Conservation (phyloP, 2,888 invertebrate species). For the Brachyptera risi region DNA sequence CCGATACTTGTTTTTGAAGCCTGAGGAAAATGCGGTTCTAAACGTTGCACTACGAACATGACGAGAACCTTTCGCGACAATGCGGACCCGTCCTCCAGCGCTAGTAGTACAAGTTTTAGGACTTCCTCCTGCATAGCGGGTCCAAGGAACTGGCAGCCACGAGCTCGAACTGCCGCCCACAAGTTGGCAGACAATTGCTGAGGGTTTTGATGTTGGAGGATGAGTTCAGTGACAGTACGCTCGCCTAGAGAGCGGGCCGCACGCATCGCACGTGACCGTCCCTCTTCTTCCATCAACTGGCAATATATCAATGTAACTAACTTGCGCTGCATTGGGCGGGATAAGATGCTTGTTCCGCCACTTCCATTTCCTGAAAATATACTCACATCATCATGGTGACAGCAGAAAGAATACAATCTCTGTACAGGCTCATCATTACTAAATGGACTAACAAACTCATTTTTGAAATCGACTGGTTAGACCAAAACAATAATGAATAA, state of each 20-base stretch:
- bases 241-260: slow-evolving; percentile 92
- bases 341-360: slow-evolving; percentile 51
- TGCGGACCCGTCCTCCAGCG: slow-evolving; percentile 92
- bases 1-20: slow-evolving; percentile 99
- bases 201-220: slow-evolving; percentile 93
- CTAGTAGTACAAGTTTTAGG: slow-evolving; percentile 85
- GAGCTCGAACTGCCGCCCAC: slow-evolving; percentile 94
- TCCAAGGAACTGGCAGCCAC: slow-evolving; percentile 97
- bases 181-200: slow-evolving; percentile 90
- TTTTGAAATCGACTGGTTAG: no score
- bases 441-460: no score
- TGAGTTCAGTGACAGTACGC: slow-evolving; percentile 88
- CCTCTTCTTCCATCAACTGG: slow-evolving; percentile 87
- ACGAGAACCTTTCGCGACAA: slow-evolving; percentile 91
- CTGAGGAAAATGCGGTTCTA: slow-evolving; percentile 92
- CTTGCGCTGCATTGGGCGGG: slow-evolving; percentile 94
- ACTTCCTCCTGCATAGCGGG: slow-evolving; percentile 99
- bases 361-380: slow-evolving; percentile 33
- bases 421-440: no score
- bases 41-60: slow-evolving; percentile 96
- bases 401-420: no score
- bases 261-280: slow-evolving; percentile 69
- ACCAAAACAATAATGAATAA: no score
- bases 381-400: no score
- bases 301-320: slow-evolving; percentile 89